These are phyloP conservation scores for Tenodera sinensis DNA, from an alignment of 2,888 invertebrate species.

Conservation along the genomic window DNA sequence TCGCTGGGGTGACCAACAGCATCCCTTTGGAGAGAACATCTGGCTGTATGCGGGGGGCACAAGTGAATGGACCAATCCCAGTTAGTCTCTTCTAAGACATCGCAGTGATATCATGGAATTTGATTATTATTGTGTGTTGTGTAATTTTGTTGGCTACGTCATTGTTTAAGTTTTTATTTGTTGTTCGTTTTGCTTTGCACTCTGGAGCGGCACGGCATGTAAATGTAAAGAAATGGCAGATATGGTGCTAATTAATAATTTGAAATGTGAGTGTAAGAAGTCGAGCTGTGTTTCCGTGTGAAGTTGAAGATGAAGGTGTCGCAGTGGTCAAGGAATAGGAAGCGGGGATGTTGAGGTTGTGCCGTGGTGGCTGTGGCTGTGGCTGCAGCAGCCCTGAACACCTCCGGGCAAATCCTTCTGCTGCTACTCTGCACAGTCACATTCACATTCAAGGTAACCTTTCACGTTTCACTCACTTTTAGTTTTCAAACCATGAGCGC, in stretches of 20 bases:
- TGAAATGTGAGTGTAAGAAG: background rate
- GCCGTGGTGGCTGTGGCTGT: background rate
- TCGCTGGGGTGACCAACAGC: background rate
- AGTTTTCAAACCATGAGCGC: too few relatives aligned
- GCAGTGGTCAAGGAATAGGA: background rate
- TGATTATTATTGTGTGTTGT: background rate
- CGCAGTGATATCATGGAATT: background rate
- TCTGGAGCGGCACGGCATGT: background rate
- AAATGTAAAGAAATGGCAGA: background rate
- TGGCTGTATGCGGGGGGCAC: background rate
- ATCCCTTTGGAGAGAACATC: background rate
- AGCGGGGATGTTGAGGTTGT: background rate
- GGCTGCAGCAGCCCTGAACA: background rate
- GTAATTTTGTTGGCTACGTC: background rate
- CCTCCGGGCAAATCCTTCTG: background rate
- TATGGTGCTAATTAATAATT: background rate
- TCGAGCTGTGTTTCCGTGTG: background rate
- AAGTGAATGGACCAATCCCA: background rate
- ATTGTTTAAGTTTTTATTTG: background rate
- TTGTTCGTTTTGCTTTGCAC: background rate
- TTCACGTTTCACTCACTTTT: too few relatives aligned
- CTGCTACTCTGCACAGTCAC: background rate
- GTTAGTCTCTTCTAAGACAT: background rate
- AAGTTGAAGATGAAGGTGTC: background rate
- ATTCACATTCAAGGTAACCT: background rate